phyloP scores from a whole-genome alignment of 1,140 invertebrate genomes.

The Drosophila rhopaloa region DNA sequence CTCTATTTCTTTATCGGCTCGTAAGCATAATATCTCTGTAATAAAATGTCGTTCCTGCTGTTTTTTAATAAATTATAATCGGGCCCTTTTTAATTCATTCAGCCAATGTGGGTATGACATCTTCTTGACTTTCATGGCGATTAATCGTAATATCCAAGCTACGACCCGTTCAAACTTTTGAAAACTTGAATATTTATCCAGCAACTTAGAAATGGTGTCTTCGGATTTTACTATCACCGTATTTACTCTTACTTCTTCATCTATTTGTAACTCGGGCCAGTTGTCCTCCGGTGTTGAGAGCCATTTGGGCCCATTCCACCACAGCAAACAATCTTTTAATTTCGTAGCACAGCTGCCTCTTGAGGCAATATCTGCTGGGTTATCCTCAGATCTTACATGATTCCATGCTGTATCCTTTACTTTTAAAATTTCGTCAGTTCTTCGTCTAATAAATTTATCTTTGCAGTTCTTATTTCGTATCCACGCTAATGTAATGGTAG shows the following conservation, averaged over 20 bases:
- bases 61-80: no score
- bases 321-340: constrained; percentile 2
- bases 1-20: no score
- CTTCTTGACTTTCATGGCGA: background rate
- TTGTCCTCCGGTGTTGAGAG: background rate
- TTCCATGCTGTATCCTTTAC: no score
- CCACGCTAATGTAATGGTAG: no score
- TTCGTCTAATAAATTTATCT: no score
- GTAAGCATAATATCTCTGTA: no score
- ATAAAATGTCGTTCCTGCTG: no score
- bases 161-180: constrained; percentile 2
- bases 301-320: constrained; percentile 3
- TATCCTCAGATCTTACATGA: no score
- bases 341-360: no score
- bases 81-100: background rate
- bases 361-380: no score
- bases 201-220: background rate
- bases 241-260: background rate
- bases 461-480: no score
- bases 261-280: background rate
- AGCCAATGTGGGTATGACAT: background rate
- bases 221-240: background rate
- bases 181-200: constrained; percentile 3
- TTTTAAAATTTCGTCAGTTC: no score
- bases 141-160: background rate